These are phyloP conservation scores for Pterocles orientalis DNA, from an alignment of 2,113 vertebrate species.

Conservation along the genomic window DNA sequence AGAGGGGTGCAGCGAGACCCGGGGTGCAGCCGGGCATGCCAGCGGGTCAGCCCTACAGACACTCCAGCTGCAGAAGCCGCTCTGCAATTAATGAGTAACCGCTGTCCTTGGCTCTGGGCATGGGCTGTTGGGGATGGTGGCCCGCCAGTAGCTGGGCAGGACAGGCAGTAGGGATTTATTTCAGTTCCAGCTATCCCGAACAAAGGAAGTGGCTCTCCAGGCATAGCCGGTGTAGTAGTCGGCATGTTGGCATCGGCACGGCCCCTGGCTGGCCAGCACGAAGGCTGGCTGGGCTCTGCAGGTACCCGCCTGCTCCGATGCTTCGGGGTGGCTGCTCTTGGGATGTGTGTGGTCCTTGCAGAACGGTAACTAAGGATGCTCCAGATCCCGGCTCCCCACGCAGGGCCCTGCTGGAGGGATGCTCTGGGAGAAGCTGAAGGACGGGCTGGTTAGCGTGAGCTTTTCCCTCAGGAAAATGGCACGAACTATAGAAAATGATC, in stretches of 20 bases:
- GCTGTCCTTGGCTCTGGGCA: background rate
- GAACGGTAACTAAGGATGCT: background rate
- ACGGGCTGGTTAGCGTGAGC: background rate
- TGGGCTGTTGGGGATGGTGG: background rate
- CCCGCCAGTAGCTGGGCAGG: background rate
- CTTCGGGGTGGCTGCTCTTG: fast-evolving
- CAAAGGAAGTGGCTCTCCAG: background rate
- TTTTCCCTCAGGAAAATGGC: background rate
- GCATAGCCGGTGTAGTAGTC: fast-evolving
- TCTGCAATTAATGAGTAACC: conserved; percentile 39
- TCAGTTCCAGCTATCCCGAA: background rate
- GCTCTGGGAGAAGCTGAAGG: background rate
- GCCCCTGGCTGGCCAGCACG: fast-evolving
- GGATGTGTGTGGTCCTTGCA: background rate
- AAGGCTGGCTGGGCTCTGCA: background rate
- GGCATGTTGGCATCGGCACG: fast-evolving
- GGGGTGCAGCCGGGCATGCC: background rate
- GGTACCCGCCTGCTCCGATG: background rate
- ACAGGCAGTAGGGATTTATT: background rate
- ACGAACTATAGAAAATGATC: background rate
- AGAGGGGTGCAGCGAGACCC: background rate
- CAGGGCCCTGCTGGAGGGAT: background rate
- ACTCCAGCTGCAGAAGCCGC: background rate
- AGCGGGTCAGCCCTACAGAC: background rate
- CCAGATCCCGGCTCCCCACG: fast-evolving